A percentile compares a stretch with the other conserved stretches of the same genome.
phyloP scores from a whole-genome alignment of 2,888 invertebrate species.

The Pyralis farinalis region DNA sequence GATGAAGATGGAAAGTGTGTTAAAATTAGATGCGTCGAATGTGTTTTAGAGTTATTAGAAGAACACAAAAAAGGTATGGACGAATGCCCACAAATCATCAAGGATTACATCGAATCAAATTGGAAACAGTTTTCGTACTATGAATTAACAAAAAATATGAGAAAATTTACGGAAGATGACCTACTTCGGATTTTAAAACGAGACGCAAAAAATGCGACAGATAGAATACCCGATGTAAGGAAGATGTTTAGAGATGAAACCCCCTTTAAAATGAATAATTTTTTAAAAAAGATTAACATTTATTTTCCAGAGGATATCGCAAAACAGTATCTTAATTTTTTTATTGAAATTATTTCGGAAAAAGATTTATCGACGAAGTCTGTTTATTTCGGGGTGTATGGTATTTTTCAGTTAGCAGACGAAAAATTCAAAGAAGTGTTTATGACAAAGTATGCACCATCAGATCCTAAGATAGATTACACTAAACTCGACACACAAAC shows the following conservation, averaged over 20 bases:
- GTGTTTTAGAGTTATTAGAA: conserved; percentile 4
- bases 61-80: conserved; percentile 31
- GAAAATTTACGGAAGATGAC: conserved; percentile 17
- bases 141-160: conserved; percentile 13
- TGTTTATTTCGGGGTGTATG: conserved; percentile 23
- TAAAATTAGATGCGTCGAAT: background rate
- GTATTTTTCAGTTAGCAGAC: conserved; percentile 39
- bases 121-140: conserved; percentile 20
- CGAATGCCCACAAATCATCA: conserved; percentile 37
- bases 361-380: background rate
- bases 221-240: conserved; percentile 19
- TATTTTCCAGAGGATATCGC: conserved; percentile 46
- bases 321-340: conserved; percentile 31
- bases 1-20: conserved; percentile 16
- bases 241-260: conserved; percentile 7
- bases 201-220: conserved; percentile 22
- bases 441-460: conserved; percentile 37
- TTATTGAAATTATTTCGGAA: conserved; percentile 15
- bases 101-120: conserved; percentile 32
- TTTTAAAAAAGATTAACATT: conserved; percentile 42
- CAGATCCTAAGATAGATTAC: conserved; percentile 36
- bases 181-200: conserved; percentile 27
- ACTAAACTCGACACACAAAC: conserved; percentile 24
- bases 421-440: conserved; percentile 30
- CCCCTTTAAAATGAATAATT: conserved; percentile 21